Evolutionary conservation across 92 coral and sea anemone species (phyloP), one percentile per base, ranked within the genome.

Genomic region (Phenganax marumi): DNA sequence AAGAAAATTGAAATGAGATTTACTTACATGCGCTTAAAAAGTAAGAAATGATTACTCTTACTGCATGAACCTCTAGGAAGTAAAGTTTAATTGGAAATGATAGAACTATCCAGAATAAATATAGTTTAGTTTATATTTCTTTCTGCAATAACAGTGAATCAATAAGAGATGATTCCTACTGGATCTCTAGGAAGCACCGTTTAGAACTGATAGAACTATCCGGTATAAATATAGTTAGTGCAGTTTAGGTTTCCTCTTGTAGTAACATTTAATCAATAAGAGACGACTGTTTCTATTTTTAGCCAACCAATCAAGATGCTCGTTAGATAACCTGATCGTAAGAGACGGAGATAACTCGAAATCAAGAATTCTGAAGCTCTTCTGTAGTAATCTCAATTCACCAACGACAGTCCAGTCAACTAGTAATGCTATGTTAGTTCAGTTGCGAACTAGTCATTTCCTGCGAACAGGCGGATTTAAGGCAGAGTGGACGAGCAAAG

Each of bases 1-100:
- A 92, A 88, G 1, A 79, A 77, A 16, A 78, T 95, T 75, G 85
- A 87, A 55, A 68, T 95, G 79, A 88, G 25, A 25, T 92, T 95
- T 43, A 77, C 70, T 1, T 39, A 77, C 5, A 56, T 77, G 23
- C 68, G 69, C 7, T 10, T 77, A 18, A 77, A 77, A 77, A 70
- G 81, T 77, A 60, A 33, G 43, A 33, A 33, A 33, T 1, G 43
- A 33, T 33, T 33, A 33, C 43, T 33, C 43, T 18, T 58, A 57
- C n/a, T 8, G 19, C 65, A 6, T 7, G n/a, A 23, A 21, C 5
- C 65, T 8, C 65, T 23, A 58, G 65, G 14, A 58, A 58, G 65
- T 5, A 58, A 8, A 58, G 65, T 58, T 58, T 58, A 58, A n/a
- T n/a, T n/a, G n/a, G 65, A 58, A 58, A 1, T 8, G 65, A 7